A percentile compares a stretch with the other conserved stretches of the same genome.
These are phyloP conservation scores for Luperina nickerlii DNA, from an alignment of 2,888 invertebrate species.

Conservation along the genomic window DNA sequence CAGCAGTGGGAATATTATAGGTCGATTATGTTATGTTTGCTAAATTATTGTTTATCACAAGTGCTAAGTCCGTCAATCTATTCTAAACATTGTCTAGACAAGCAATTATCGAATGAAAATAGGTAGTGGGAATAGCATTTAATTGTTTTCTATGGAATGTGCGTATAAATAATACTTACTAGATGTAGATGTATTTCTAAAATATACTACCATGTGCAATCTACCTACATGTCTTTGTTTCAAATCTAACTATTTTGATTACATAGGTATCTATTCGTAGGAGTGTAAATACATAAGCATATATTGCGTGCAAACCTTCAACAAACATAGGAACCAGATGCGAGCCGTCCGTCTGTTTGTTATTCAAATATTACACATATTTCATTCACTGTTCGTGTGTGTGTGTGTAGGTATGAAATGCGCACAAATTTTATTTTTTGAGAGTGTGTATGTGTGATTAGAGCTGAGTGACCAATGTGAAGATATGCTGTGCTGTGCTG, in stretches of 20 bases:
- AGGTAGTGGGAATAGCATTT: not conserved
- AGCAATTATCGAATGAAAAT: no score
- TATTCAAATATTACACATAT: conserved; percentile 61
- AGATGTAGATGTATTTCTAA: not conserved
- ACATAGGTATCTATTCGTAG: not conserved
- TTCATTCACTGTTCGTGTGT: conserved; percentile 22
- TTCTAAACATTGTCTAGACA: no score
- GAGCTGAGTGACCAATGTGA: not conserved
- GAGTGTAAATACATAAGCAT: conserved; percentile 13
- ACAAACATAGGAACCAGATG: conserved; percentile 56
- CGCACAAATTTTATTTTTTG: conserved; percentile 1
- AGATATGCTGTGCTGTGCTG: not conserved
- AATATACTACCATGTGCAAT: not conserved
- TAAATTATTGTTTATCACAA: no score
- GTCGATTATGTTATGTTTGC: no score
- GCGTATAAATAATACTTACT: not conserved
- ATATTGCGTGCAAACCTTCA: conserved; percentile 36
- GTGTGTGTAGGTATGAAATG: conserved; percentile 4
- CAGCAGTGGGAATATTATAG: no score
- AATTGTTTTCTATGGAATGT: not conserved
- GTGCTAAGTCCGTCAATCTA: no score
- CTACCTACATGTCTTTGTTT: not conserved
- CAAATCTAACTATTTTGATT: conserved; percentile 24
- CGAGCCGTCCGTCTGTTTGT: conserved; percentile 54
- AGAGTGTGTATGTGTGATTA: conserved; percentile 10